These are phyloP conservation scores for Sipha flava DNA, from an alignment of 1,140 invertebrate genomes.

Conservation along the genomic window DNA sequence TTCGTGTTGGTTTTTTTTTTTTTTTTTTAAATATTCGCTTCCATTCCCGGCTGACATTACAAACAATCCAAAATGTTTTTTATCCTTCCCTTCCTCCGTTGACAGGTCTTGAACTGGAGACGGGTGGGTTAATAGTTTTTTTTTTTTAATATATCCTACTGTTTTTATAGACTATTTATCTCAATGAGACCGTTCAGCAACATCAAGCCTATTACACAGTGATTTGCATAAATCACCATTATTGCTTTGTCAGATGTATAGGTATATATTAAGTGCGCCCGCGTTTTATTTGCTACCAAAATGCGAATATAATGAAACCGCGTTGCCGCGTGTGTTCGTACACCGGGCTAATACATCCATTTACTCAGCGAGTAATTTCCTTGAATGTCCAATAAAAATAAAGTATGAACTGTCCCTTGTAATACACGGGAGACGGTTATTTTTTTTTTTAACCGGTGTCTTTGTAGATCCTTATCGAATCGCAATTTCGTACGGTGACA, in stretches of 20 bases:
- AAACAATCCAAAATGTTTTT: too few relatives aligned
- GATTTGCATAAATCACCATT: not conserved
- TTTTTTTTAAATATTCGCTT: too few relatives aligned
- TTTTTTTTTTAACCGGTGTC: not conserved
- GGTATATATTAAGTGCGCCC: not conserved
- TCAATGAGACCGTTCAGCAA: not conserved
- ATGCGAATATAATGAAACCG: not conserved
- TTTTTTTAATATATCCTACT: not conserved
- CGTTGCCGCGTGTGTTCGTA: not conserved
- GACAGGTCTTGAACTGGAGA: not conserved
- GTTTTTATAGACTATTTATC: not conserved
- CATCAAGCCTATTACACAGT: not conserved
- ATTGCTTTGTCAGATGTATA: not conserved
- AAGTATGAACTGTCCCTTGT: slow-evolving; percentile 8
- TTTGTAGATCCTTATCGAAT: not conserved
- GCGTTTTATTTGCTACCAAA: not conserved
- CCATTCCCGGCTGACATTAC: too few relatives aligned
- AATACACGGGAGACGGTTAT: not conserved
- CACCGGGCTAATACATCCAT: too few relatives aligned
- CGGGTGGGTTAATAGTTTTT: not conserved
- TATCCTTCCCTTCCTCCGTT: not conserved
- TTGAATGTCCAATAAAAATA: not conserved
- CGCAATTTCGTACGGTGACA: not conserved
- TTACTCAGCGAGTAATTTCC: not conserved
- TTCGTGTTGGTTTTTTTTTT: too few relatives aligned